Evolutionary conservation across 2,797 vertebrate genomes (phyloP).

Genomic region (Nannoperca obscura): DNA sequence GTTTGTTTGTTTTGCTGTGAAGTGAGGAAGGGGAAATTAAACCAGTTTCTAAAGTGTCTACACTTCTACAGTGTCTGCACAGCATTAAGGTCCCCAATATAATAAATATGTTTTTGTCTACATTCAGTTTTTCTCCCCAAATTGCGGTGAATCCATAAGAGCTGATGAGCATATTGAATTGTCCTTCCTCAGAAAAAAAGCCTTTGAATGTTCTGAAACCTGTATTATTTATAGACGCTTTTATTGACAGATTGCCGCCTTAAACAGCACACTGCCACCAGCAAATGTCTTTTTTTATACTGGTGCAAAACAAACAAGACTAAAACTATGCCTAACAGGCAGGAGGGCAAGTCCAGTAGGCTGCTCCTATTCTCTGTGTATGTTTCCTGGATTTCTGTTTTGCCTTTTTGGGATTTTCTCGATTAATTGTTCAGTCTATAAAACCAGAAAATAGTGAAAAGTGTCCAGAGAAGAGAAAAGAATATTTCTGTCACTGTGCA

Average conservation of each 20-base stretch:
- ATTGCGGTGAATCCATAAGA: background rate
- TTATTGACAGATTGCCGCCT: slow-evolving; percentile 26
- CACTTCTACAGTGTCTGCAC: no score
- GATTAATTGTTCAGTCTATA: background rate
- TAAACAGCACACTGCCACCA: background rate
- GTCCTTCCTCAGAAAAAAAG: background rate
- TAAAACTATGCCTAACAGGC: background rate
- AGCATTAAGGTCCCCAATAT: background rate
- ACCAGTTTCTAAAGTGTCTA: no score
- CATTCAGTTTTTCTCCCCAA: background rate
- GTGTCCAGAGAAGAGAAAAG: background rate
- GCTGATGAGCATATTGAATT: background rate
- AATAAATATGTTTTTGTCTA: slow-evolving; percentile 8
- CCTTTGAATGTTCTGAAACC: background rate
- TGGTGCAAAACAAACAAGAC: slow-evolving; percentile 1
- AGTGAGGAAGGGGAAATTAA: background rate
- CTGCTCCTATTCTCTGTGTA: background rate
- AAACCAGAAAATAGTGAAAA: background rate
- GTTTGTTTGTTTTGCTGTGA: background rate
- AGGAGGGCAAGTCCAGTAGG: background rate
- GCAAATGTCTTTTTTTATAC: background rate
- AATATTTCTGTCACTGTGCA: background rate
- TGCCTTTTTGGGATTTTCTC: background rate
- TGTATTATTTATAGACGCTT: slow-evolving; percentile 27
- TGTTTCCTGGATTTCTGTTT: background rate